Percentiles rank a stretch among this genome's conserved stretches.
Conservation (phyloP, 1,140 invertebrate species). For the Maconellicoccus hirsutus region DNA sequence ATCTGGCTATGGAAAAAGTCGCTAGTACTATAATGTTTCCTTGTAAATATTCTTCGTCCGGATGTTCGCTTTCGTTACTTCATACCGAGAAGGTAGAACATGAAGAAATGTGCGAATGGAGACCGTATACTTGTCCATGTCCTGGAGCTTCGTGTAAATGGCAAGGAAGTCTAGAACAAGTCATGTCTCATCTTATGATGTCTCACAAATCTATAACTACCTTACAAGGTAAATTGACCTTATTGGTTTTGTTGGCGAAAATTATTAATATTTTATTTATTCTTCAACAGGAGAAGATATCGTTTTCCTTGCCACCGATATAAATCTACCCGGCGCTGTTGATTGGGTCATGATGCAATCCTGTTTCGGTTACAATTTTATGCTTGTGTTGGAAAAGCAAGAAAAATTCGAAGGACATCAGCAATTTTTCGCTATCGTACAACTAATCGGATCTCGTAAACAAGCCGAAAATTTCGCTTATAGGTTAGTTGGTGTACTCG, state of each 20-base stretch:
- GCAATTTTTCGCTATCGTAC: slow-evolving; percentile 99
- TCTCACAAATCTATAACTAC: slow-evolving; percentile 99
- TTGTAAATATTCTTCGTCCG: slow-evolving; percentile 95
- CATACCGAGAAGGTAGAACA: slow-evolving; percentile 97
- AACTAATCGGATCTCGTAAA: slow-evolving; percentile 95
- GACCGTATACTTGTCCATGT: slow-evolving; percentile 95
- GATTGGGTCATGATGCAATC: slow-evolving; percentile 99
- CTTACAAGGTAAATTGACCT: slow-evolving; percentile 49
- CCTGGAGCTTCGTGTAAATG: slow-evolving; percentile 98
- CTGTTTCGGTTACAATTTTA: slow-evolving; percentile 97
- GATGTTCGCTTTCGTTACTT: slow-evolving; percentile 81
- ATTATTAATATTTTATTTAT: not conserved
- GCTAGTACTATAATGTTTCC: slow-evolving; percentile 96
- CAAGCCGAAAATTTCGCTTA: slow-evolving; percentile 99
- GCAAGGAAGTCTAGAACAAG: slow-evolving; percentile 90
- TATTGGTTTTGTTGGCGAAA: not conserved
- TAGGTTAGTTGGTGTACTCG: slow-evolving; percentile 43
- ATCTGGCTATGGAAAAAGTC: slow-evolving; percentile 98
- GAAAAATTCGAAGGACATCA: slow-evolving; percentile 96
- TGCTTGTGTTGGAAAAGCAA: slow-evolving; percentile 98
- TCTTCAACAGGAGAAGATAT: slow-evolving; percentile 98
- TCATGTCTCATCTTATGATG: slow-evolving; percentile 95
- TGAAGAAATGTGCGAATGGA: slow-evolving; percentile 95
- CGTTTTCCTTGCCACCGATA: slow-evolving; percentile 98
- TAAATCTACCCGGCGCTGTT: slow-evolving; percentile 96